Evolutionary conservation across 2,888 invertebrate genomes (phyloP).

Genomic region (Sturmia bella): DNA sequence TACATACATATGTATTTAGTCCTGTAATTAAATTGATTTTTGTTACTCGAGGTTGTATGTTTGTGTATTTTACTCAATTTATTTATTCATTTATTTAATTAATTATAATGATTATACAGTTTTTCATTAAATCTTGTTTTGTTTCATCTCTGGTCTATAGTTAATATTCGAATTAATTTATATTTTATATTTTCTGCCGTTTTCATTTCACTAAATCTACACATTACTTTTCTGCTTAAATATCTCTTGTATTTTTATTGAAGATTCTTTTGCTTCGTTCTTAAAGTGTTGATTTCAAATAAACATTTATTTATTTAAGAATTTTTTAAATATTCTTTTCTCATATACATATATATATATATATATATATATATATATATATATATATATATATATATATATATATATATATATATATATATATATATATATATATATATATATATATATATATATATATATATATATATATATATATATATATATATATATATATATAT

Average conservation of each 20-base stretch:
- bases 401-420: slow-evolving; percentile 14
- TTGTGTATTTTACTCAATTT: slow-evolving; percentile 49
- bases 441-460: slow-evolving; percentile 44
- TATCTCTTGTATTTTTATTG: slow-evolving; percentile 14
- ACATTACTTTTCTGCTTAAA: slow-evolving; percentile 23
- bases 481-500: slow-evolving; percentile 18
- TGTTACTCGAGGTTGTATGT: neutral
- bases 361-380: slow-evolving; percentile 41
- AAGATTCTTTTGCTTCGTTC: neutral
- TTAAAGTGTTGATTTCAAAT: slow-evolving; percentile 38
- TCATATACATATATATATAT: slow-evolving; percentile 38
- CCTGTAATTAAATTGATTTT: neutral
- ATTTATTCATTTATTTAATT: slow-evolving; percentile 60
- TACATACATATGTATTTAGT: neutral
- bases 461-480: slow-evolving; percentile 20
- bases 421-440: slow-evolving; percentile 37
- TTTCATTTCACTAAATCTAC: slow-evolving; percentile 63
- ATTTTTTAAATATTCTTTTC: slow-evolving; percentile 30
- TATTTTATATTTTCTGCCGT: slow-evolving; percentile 39
- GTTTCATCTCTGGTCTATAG: slow-evolving; percentile 63
- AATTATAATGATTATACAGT: slow-evolving; percentile 66
- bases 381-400: slow-evolving; percentile 7
- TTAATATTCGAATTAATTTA: slow-evolving; percentile 61
- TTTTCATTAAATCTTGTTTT: slow-evolving; percentile 47
- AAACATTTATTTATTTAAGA: slow-evolving; percentile 48